These are phyloP conservation scores for Promerops cafer DNA, from an alignment of 2,113 vertebrate species.

Conservation along the genomic window DNA sequence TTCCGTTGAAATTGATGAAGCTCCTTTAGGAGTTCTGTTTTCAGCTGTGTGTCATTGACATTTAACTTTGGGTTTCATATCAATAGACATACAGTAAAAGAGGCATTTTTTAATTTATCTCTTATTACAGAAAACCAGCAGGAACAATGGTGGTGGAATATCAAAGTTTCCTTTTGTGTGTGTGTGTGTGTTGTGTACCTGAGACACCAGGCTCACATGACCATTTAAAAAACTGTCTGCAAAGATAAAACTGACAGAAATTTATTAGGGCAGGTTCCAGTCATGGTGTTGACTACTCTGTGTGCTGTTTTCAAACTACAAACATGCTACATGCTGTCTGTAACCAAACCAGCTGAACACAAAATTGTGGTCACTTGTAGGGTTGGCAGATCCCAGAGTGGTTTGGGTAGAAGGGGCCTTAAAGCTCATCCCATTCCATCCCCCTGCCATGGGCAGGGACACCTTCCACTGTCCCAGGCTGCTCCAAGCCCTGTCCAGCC, in stretches of 20 bases:
- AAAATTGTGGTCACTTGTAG: neutral
- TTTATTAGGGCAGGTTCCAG: neutral
- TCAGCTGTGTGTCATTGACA: neutral
- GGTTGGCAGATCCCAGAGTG: neutral
- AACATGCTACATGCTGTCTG: fast-evolving
- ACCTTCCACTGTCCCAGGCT: fast-evolving
- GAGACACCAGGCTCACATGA: neutral
- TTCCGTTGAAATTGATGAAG: neutral
- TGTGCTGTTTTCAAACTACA: neutral
- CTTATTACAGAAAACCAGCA: neutral
- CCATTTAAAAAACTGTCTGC: neutral
- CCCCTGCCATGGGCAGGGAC: neutral
- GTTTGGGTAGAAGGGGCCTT: neutral
- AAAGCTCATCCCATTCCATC: fast-evolving
- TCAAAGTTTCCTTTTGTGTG: fast-evolving
- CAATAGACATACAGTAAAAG: neutral
- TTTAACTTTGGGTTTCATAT: neutral
- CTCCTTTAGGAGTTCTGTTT: neutral
- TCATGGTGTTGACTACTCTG: neutral
- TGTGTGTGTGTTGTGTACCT: neutral
- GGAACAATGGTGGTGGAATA: neutral
- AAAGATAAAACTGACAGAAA: neutral
- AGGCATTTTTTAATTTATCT: neutral
- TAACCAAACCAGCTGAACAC: neutral
- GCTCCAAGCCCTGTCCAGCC: fast-evolving